These are phyloP conservation scores for Chloromyia formosa DNA, from an alignment of 2,888 invertebrate species.

Conservation along the genomic window DNA sequence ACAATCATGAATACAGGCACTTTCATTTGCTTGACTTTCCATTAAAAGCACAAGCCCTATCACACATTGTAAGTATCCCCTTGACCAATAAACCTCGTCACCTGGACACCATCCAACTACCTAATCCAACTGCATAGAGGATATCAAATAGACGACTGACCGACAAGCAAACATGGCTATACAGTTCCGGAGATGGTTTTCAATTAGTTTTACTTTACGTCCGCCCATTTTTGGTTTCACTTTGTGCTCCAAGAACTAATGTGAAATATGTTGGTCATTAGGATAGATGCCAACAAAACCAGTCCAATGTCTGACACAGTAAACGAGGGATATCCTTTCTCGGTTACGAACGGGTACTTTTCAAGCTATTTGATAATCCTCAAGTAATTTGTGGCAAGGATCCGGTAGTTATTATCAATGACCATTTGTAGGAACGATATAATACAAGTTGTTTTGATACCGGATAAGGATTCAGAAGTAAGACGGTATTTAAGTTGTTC, in stretches of 20 bases:
- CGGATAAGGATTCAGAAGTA: no score
- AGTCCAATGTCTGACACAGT: neutral
- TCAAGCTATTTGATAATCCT: conserved; percentile 1
- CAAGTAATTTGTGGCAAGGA: neutral
- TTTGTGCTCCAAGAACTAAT: neutral
- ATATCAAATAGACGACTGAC: no score
- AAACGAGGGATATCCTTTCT: neutral
- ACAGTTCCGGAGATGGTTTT: neutral
- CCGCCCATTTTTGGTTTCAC: neutral
- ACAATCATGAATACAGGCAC: no score
- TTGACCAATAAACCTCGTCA: neutral
- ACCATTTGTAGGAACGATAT: no score
- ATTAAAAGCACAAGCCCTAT: no score
- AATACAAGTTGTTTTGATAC: no score
- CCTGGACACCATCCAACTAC: neutral
- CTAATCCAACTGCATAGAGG: no score
- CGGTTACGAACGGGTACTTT: neutral
- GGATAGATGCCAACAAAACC: neutral
- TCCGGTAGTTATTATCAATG: neutral
- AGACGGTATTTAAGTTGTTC: no score
- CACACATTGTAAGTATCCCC: no score
- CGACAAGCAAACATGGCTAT: no score
- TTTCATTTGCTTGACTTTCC: no score
- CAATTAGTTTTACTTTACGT: conserved; percentile 3
- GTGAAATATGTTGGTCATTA: neutral